phyloP scores from a whole-genome alignment of 2,797 vertebrate genomes.

The Alectoris magna region DNA sequence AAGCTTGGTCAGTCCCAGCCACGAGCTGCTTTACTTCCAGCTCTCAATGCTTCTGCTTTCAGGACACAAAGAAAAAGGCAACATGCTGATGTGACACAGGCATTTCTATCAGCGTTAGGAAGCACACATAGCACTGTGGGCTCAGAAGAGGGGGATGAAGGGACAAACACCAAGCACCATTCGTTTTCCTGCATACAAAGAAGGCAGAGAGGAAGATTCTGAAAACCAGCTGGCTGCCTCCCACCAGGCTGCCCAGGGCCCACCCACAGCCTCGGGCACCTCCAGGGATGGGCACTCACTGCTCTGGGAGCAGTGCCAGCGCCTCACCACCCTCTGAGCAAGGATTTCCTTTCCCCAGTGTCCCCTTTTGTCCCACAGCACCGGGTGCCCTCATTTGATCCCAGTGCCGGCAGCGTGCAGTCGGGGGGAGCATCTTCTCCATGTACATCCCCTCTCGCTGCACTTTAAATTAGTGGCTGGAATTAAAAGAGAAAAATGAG shows the following conservation, averaged over 20 bases:
- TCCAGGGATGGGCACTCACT: too few relatives aligned
- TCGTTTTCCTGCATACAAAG: background rate
- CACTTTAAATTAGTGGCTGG: conserved; percentile 47
- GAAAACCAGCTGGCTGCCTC: background rate
- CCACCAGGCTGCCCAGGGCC: too few relatives aligned
- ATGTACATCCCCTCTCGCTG: conserved; percentile 34
- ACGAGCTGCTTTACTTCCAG: conserved; percentile 31
- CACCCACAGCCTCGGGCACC: too few relatives aligned
- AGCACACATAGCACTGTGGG: background rate
- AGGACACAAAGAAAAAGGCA: background rate
- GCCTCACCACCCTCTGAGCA: too few relatives aligned
- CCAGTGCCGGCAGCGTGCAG: background rate
- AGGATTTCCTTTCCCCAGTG: too few relatives aligned
- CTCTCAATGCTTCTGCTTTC: background rate
- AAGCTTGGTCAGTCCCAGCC: background rate
- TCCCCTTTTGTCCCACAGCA: too few relatives aligned
- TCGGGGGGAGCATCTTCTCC: conserved; percentile 1
- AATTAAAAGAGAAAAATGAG: background rate
- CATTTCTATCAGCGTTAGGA: background rate
- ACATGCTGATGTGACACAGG: background rate
- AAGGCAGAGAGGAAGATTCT: background rate
- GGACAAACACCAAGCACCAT: background rate
- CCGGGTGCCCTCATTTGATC: too few relatives aligned
- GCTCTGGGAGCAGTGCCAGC: too few relatives aligned
- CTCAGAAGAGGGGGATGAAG: background rate